A percentile compares a stretch with the other conserved stretches of the same genome.
Evolutionary conservation across 2,113 vertebrate species (phyloP).

Genomic region (Scalopus aquaticus): DNA sequence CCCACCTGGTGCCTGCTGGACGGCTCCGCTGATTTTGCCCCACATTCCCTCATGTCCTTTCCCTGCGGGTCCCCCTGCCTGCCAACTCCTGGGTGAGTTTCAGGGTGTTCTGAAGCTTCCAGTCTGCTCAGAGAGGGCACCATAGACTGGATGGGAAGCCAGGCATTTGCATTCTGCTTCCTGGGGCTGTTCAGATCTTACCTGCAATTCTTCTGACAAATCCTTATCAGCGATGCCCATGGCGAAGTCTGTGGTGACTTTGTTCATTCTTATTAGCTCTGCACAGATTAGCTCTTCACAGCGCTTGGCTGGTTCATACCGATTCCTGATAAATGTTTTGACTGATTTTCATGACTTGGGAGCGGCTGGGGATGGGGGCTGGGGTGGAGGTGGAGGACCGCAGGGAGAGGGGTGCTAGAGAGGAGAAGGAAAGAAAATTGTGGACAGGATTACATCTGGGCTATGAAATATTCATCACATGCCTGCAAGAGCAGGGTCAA

Average conservation of each 20-base stretch:
- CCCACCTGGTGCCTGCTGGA: fast-evolving
- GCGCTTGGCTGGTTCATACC: conserved; percentile 72
- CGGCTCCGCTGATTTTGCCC: not conserved
- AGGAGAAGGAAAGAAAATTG: not conserved
- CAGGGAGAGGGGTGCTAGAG: not conserved
- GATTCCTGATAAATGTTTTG: conserved; percentile 83
- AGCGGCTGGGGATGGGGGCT: not conserved
- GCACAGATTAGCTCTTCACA: conserved; percentile 80
- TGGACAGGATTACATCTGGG: conserved; percentile 68
- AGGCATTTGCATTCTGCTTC: conserved; percentile 59
- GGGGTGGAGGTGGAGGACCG: not conserved
- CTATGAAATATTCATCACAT: conserved; percentile 81
- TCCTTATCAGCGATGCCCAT: conserved; percentile 74
- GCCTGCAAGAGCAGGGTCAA: conserved; percentile 27
- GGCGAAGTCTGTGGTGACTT: conserved; percentile 76
- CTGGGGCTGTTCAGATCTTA: conserved; percentile 60
- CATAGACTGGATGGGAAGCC: not conserved
- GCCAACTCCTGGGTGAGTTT: not conserved
- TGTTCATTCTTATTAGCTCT: conserved; percentile 75
- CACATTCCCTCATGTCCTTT: fast-evolving
- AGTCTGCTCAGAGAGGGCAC: not conserved
- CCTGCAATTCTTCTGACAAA: conserved; percentile 79
- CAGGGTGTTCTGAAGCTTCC: not conserved
- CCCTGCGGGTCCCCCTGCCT: not conserved
- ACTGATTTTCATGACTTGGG: conserved; percentile 80